Evolutionary conservation across 2,113 vertebrate species (phyloP).

Genomic region (Riparia riparia): DNA sequence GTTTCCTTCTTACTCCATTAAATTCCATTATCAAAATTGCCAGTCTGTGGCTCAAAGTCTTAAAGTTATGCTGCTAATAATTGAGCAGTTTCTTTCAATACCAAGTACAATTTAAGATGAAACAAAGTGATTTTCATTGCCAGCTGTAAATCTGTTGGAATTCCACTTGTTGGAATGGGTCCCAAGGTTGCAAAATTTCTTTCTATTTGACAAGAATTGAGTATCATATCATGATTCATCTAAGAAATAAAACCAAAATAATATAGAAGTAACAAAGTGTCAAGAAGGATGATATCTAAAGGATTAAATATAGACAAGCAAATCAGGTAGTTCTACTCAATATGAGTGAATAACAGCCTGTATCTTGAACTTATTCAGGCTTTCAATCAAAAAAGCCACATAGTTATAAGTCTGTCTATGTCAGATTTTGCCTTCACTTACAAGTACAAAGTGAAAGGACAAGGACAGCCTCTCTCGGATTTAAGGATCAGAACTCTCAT

Average conservation of each 20-base stretch:
- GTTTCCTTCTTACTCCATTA: slow-evolving; percentile 67
- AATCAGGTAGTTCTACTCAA: not conserved
- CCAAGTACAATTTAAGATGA: slow-evolving; percentile 43
- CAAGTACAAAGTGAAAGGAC: not conserved
- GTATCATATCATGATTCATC: not conserved
- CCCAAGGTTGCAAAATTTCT: slow-evolving; percentile 34
- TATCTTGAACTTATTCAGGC: not conserved
- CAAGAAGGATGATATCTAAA: not conserved
- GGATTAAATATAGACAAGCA: not conserved
- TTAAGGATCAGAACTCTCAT: not conserved
- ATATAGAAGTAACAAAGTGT: not conserved
- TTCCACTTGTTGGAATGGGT: not conserved
- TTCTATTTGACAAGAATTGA: not conserved
- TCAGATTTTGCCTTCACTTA: not conserved
- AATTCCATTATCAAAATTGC: slow-evolving; percentile 72
- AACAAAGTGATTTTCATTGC: slow-evolving; percentile 6
- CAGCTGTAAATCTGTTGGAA: slow-evolving; percentile 5
- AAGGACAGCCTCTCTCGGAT: not conserved
- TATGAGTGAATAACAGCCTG: not conserved
- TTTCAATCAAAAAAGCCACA: not conserved
- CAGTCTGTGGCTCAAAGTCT: slow-evolving; percentile 43
- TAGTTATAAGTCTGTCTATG: not conserved
- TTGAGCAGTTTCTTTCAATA: slow-evolving; percentile 45
- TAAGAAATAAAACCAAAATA: not conserved
- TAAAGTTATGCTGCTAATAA: slow-evolving; percentile 57